Conservation (phyloP, 2,113 vertebrate genomes). For the Sinocyclocheilus grahami region DNA sequence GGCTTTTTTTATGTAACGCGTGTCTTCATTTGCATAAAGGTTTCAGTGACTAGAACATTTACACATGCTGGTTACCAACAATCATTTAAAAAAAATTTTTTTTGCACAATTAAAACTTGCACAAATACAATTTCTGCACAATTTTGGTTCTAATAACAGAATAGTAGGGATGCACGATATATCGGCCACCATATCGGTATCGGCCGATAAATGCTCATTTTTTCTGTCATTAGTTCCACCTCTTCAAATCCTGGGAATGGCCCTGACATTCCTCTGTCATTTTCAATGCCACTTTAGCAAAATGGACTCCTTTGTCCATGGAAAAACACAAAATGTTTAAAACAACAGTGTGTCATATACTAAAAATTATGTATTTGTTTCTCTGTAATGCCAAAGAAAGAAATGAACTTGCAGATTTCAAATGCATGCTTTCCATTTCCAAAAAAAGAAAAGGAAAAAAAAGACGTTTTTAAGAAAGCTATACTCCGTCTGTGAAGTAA, state of each 20-base stretch:
- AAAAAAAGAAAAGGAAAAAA: slow-evolving; percentile 25
- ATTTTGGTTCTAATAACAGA: slow-evolving; percentile 41
- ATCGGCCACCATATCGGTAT: too few relatives aligned
- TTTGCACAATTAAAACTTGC: slow-evolving; percentile 48
- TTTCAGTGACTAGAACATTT: slow-evolving; percentile 49
- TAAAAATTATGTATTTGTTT: slow-evolving; percentile 11
- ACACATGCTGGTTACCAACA: slow-evolving; percentile 52
- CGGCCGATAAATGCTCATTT: too few relatives aligned
- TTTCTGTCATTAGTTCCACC: too few relatives aligned
- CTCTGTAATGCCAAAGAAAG: slow-evolving; percentile 31
- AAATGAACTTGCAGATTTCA: slow-evolving; percentile 35
- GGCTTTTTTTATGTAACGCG: slow-evolving; percentile 60
- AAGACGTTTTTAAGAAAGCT: background rate
- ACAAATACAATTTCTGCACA: slow-evolving; percentile 44
- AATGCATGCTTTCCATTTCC: background rate
- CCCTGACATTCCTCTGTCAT: slow-evolving; percentile 41
- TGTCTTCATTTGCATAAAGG: slow-evolving; percentile 54
- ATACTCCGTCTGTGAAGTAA: background rate
- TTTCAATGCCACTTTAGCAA: slow-evolving; percentile 42
- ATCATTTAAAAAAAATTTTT: background rate
- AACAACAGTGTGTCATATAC: slow-evolving; percentile 24
- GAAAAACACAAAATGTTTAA: slow-evolving; percentile 36
- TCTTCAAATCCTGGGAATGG: slow-evolving; percentile 34
- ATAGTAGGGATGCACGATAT: too few relatives aligned
- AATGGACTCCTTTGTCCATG: slow-evolving; percentile 41